Base-by-base conservation (phyloP, 2,113 vertebrate genomes). In the Proteles cristata region DNA sequence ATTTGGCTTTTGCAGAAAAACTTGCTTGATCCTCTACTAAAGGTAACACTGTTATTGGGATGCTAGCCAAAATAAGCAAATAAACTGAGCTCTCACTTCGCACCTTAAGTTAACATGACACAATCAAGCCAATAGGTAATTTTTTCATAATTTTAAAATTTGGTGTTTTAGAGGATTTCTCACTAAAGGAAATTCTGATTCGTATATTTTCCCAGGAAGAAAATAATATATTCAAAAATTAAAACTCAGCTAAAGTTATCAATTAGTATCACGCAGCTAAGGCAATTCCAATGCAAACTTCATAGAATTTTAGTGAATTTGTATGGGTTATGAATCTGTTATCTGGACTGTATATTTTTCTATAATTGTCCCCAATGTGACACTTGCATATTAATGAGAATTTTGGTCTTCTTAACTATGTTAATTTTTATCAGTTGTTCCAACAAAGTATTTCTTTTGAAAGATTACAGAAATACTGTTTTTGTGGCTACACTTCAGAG, bases 361-460 rank as follows among this genome's bases (percentile, higher is more conserved):
- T 85, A 26, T 33, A 84, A 33, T 76, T 79, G 21, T 93, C 25
- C 31, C 16, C 1, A 79, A 23, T 50, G 28, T 89, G 17, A 91
- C 48, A 86, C 11, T 93, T 82, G 31, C 26, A 91, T 74, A 87
- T 92, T 89, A 86, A 79, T 80, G 14, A 87, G 23, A 66, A 90
- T 5, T 65, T 83, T 68, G 26, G 5, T 88, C 33, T 15, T 86
- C 39, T 26, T 88, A 79, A 82, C 0, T 39, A 53, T 82, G 71
- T 91, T 96, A 43, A 31, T 79, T 94, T 94, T 96, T 15, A 89
- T 90, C n/a, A 88, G 15, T 48, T 79, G 2, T 82, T 91, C 58
- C 17, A 43, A 68, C 33, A 31, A 31, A 85, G 6, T 71, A 77
- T 88, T 80, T 88, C 15, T 77, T 89, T 94, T 31, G 9, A 94